Evolutionary conservation across 2,888 invertebrate genomes (phyloP).

Genomic region (Linnaemya vulpina): DNA sequence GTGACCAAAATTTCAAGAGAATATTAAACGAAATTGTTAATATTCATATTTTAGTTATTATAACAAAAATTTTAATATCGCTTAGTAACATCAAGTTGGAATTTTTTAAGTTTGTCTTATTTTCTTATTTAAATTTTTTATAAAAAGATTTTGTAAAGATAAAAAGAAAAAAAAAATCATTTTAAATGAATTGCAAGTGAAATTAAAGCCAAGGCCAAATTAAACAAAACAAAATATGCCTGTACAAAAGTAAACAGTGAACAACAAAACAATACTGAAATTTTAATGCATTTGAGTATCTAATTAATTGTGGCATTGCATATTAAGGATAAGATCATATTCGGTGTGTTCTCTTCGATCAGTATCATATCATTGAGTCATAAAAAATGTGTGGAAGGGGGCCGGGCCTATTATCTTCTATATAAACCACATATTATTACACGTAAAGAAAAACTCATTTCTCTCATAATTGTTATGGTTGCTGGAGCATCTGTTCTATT

Average conservation of each 20-base stretch:
- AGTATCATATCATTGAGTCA: no score
- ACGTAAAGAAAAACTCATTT: no score
- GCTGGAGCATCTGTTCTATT: no score
- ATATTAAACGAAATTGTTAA: neutral
- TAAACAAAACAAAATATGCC: neutral
- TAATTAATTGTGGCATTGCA: no score
- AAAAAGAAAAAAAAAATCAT: neutral
- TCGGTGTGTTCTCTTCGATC: no score
- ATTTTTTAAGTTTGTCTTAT: neutral
- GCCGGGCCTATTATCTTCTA: no score
- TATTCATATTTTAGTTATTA: slow-evolving; percentile 8
- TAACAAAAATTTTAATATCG: neutral
- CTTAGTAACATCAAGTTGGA: neutral
- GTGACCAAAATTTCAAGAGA: slow-evolving; percentile 43
- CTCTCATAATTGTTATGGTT: no score
- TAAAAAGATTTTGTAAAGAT: slow-evolving; percentile 39
- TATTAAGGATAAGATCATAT: no score
- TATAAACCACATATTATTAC: no score
- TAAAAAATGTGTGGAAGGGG: no score
- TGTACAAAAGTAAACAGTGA: slow-evolving; percentile 7
- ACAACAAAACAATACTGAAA: neutral
- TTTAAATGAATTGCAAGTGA: slow-evolving; percentile 11
- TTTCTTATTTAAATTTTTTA: slow-evolving; percentile 5
- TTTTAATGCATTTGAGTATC: neutral
- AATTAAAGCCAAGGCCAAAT: slow-evolving; percentile 27